Percentiles rank a stretch among this genome's conserved stretches.
Conservation (phyloP, 2,797 vertebrate species). For the Falco naumanni region DNA sequence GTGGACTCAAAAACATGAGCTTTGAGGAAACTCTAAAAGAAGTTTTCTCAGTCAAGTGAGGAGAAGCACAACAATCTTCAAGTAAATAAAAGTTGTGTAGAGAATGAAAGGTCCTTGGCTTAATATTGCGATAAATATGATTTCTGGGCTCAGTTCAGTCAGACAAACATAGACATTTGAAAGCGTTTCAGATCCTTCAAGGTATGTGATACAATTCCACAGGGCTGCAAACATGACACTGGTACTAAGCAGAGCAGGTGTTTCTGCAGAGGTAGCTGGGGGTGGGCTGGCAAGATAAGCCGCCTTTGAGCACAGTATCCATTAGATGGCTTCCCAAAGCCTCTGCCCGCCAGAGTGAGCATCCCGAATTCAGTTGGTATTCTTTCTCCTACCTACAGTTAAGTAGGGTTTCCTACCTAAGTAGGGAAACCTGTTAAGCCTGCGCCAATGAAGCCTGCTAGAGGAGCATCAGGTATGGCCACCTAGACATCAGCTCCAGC, state of each 20-base stretch:
- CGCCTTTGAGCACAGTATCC: not conserved
- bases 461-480: not conserved
- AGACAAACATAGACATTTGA: not conserved
- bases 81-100: not conserved
- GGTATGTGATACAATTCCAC: not conserved
- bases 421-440: not conserved
- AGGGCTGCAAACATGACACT: not conserved
- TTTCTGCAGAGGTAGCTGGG: not conserved
- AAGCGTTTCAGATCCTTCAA: not conserved
- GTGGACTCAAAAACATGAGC: not conserved
- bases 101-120: not conserved
- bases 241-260: not conserved
- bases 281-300: not conserved
- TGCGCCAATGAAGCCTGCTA: not conserved
- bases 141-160: not conserved
- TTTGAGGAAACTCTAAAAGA: not conserved
- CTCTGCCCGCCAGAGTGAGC: not conserved
- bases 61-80: not conserved
- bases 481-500: not conserved
- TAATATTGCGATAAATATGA: not conserved
- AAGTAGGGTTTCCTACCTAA: not conserved
- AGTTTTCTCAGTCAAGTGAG: not conserved
- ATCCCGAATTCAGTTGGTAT: not conserved
- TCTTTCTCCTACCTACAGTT: not conserved
- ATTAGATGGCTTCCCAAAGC: not conserved